A percentile compares a stretch with the other conserved stretches of the same genome.
These are phyloP conservation scores for Melanotaenia nigrans DNA, from an alignment of 2,797 vertebrate genomes.

Conservation along the genomic window DNA sequence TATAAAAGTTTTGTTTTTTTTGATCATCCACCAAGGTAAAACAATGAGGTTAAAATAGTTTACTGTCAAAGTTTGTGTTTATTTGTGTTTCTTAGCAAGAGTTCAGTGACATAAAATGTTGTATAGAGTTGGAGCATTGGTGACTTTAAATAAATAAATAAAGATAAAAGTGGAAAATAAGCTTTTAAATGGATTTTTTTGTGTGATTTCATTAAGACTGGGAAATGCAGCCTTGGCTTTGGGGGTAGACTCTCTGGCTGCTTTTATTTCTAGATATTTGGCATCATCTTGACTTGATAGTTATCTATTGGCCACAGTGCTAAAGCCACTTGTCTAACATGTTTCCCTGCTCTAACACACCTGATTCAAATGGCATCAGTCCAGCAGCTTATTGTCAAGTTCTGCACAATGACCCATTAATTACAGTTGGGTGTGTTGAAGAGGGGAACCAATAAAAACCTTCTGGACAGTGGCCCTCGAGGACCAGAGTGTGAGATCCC, in stretches of 20 bases:
- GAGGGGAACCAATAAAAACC: background rate
- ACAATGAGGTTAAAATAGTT: too few relatives aligned
- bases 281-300: too few relatives aligned
- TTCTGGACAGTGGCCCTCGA: background rate
- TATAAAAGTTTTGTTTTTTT: too few relatives aligned
- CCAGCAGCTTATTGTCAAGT: background rate
- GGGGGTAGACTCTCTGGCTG: too few relatives aligned
- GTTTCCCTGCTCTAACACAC: background rate
- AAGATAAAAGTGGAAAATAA: background rate
- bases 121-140: background rate
- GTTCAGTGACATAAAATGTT: background rate
- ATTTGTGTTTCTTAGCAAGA: too few relatives aligned
- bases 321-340: too few relatives aligned
- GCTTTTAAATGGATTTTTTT: background rate
- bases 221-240: too few relatives aligned
- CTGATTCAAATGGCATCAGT: background rate
- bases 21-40: too few relatives aligned
- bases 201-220: too few relatives aligned
- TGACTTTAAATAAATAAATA: background rate
- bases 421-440: background rate
- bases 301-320: background rate
- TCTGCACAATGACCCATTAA: background rate
- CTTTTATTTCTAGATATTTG: too few relatives aligned
- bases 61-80: too few relatives aligned
- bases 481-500: too few relatives aligned